Evolutionary conservation across 92 coral and sea anemone species (phyloP), one percentile per base, ranked within the genome.

Genomic region (Paragorgia papillata): DNA sequence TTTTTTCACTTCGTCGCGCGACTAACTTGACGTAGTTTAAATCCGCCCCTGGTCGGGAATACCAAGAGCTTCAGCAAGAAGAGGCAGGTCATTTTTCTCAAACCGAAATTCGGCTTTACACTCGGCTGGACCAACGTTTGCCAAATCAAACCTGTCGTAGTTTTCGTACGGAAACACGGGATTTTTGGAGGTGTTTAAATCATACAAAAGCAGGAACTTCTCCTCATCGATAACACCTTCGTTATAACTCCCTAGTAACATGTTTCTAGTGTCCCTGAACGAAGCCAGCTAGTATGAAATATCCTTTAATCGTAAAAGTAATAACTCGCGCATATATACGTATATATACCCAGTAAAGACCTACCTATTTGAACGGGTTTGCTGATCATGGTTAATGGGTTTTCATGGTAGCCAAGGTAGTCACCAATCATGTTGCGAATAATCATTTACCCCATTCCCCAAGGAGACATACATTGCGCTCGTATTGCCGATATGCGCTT

Each of bases 31-130:
- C n/a, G n/a, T n/a, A n/a, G n/a, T n/a, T 32, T n/a, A n/a, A n/a
- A n/a, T n/a, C n/a, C n/a, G n/a, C n/a, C n/a, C n/a, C n/a, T n/a
- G n/a, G n/a, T n/a, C 22, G 18, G 51, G 71, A 31, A 64, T 64
- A 29, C 71, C 41, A 33, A 64, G 53, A 48, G 71, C 53, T 64
- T 64, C 71, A 33, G 71, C 71, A 33, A 64, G 34, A n/a, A 33
- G 51, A 64, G 50, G 51, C 51, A 64, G 35, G 71, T 64, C 51
- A 24, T 48, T 64, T 64, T 64, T 64, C 71, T 64, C 71, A 22
- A 64, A 31, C 25, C 53, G 28, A 34, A 64, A n/a, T n/a, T n/a
- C n/a, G n/a, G n/a, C n/a, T n/a, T n/a, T 37, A 37, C 43, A 37
- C 43, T 37, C 43, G 43, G 43, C 43, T 37, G 43, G 43, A 37